Percentiles rank a stretch among this genome's conserved stretches.
Conservation (phyloP, 1,140 invertebrate species). For the Leptinotarsa undecemlineata region DNA sequence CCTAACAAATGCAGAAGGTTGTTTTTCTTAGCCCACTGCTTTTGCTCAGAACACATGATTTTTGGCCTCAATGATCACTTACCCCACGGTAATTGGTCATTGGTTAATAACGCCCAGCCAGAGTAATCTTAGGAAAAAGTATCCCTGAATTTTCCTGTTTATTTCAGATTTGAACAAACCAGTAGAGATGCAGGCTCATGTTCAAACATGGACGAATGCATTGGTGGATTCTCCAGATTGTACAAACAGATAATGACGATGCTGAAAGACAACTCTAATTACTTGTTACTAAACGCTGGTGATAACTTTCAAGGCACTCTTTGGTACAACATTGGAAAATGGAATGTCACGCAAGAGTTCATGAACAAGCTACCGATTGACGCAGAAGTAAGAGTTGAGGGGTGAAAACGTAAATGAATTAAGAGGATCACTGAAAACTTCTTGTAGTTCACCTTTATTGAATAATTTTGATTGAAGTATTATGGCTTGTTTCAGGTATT, state of each 20-base stretch:
- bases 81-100: too few species aligned
- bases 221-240: conserved; percentile 75
- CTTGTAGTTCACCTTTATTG: too few species aligned
- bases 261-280: conserved; percentile 60
- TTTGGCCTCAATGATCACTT: too few species aligned
- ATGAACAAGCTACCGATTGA: conserved; percentile 78
- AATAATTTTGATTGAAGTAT: neutral
- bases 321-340: conserved; percentile 78
- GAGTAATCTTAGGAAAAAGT: too few species aligned
- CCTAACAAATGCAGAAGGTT: too few species aligned
- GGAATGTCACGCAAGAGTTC: conserved; percentile 74
- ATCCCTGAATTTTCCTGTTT: too few species aligned
- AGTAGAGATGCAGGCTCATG: conserved; percentile 65
- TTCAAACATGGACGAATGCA: conserved; percentile 62
- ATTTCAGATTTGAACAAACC: conserved; percentile 69
- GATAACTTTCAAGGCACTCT: conserved; percentile 86
- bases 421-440: neutral
- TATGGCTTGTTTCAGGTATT: conserved; percentile 63
- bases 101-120: too few species aligned
- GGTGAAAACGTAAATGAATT: neutral
- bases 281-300: conserved; percentile 78
- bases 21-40: too few species aligned
- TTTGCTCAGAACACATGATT: too few species aligned
- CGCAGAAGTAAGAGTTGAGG: conserved; percentile 66
- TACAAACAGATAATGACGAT: conserved; percentile 63